phyloP scores from a whole-genome alignment of 2,113 vertebrate genomes.

The Peromyscus leucopus region DNA sequence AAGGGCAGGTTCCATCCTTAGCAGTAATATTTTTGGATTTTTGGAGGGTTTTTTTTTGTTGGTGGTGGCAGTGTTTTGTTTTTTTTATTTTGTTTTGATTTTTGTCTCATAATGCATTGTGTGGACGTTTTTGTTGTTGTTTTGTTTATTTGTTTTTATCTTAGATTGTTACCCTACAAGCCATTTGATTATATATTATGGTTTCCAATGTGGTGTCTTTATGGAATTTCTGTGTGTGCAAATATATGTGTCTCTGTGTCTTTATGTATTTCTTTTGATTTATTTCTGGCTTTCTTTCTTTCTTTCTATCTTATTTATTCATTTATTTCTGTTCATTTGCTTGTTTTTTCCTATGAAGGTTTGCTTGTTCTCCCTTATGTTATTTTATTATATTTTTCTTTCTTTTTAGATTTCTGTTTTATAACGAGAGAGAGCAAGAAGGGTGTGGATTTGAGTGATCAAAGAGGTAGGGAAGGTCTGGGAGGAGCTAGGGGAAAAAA shows the following conservation, averaged over 20 bases:
- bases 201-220: not conserved
- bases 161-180: not conserved
- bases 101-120: not conserved
- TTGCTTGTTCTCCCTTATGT: not conserved
- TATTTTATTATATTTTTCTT: not conserved
- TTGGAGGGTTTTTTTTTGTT: not conserved
- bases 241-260: not conserved
- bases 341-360: not conserved
- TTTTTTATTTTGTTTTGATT: not conserved
- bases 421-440: not conserved
- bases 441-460: not conserved
- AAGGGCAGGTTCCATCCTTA: not conserved
- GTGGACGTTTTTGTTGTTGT: not conserved
- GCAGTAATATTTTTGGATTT: not conserved
- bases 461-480: not conserved
- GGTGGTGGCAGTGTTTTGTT: no score
- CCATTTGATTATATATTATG: not conserved
- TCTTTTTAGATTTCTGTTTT: not conserved
- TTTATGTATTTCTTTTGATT: not conserved
- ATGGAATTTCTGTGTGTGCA: not conserved
- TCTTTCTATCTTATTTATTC: no score
- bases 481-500: not conserved
- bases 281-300: not conserved
- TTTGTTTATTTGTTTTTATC: not conserved
- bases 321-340: not conserved